Base-by-base conservation (phyloP, 2,113 vertebrate species). In the Archocentrus centrarchus region DNA sequence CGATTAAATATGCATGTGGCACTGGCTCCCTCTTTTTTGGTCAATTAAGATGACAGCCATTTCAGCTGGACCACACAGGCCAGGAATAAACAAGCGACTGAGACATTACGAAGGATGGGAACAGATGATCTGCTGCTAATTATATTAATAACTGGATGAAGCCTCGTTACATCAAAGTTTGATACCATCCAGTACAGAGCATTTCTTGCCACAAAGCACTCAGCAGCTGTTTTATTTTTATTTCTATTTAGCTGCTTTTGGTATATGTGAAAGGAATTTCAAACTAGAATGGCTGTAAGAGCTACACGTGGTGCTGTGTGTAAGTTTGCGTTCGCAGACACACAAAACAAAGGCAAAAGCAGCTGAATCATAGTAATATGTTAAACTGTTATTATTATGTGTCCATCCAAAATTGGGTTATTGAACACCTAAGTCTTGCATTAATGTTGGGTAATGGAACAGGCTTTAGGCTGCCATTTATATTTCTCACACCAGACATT, bases 21-120 rank as follows among this genome's bases (percentile, higher is more conserved):
- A 53, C 75, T 75, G 35, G 4, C 39, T 13, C 39, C 11, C 17
- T 13, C 27, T 78, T 20, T 73, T 73, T 73, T 73, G 47, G 68
- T 73, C 68, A 73, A 73, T 55, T 55, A 73, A 55, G 68, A 73
- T 6, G 68, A 73, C 68, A 55, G 27, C 68, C 68, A 73, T 73
- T 73, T 73, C 27, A 55, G 47, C 27, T 73, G 47, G 68, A 73
- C 68, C 68, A 73, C 20, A 73, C 68, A 53, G 47, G 47, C 68
- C 4, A 7, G 47, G 47, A 35, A 73, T 55, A 73, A 73, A 73
- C 68, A 55, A 55, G 68, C 53, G 68, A 55, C 68, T 47, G 55
- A 35, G 44, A 73, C 47, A 73, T n/a, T 32, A 32, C 11, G 55
- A 73, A 73, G 68, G 4, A 73, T 73, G 47, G 44, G 18, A 55